Base-by-base conservation (phyloP, 2,797 vertebrate species). In the Masticophis lateralis region DNA sequence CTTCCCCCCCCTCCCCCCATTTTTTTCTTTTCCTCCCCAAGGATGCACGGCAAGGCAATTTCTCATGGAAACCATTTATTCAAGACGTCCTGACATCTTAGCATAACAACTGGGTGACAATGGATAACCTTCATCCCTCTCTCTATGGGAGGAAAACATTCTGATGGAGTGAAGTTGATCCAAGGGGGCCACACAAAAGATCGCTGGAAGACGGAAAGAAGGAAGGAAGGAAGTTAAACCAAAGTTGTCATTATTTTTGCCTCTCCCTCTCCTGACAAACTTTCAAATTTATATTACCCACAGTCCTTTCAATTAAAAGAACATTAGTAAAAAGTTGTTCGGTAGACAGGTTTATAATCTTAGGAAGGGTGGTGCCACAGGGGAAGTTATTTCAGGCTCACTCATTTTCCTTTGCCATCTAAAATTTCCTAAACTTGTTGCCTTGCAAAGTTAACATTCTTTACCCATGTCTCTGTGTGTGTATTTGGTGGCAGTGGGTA, bases 21-120 rank as follows among this genome's bases (percentile, higher is more conserved):
- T 8, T 63, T 22, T 18, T 16, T 14, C 16, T 10, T 32, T 22
- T 22, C 56, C 43, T 5, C 32, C 28, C 51, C 51, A 91, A 96
- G 93, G 93, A 96, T 96, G 95, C 93, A 89, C 94, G 96, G 95
- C 94, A 92, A 95, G 95, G 95, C 93, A 97, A 93, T 95, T 96
- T 97, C 96, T 97, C 96, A 90, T 96, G 94, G 95, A 97, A 96
- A 97, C 93, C 92, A 25, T 97, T 97, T 97, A 97, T 96, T 94
- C 95, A 96, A 96, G 93, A 95, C 95, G 94, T 97, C 94, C 93
- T 96, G 97, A 96, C 96, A 95, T 93, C 93, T 95, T 92, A 92
- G 93, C 93, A 89, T 91, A 97, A 94, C 92, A 96, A 83, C 90
- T 93, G 95, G 94, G 95, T 96, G 96, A 96, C 96, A 96, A 93